phyloP scores from a whole-genome alignment of 2,888 invertebrate species.

The Caenorhabditis wallacei region DNA sequence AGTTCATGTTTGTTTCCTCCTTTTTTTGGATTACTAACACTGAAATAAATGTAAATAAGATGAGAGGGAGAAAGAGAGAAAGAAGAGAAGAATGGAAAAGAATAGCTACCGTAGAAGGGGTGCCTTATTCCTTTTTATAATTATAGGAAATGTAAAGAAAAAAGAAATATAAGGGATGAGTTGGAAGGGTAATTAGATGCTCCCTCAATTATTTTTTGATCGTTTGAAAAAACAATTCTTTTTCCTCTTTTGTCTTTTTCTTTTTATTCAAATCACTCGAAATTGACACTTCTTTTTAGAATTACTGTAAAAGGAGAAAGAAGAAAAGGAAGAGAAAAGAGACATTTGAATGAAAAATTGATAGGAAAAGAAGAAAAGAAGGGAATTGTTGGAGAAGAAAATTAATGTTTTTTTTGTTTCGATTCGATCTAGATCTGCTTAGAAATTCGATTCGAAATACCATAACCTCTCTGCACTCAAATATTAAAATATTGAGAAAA shows the following conservation, averaged over 20 bases:
- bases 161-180: slow-evolving; percentile 12
- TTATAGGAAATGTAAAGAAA: slow-evolving; percentile 14
- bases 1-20: slow-evolving; percentile 38
- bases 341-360: slow-evolving; percentile 54
- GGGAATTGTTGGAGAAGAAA: slow-evolving; percentile 7
- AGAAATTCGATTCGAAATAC: slow-evolving; percentile 10
- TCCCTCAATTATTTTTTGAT: slow-evolving; percentile 40
- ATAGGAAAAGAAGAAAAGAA: slow-evolving; percentile 12
- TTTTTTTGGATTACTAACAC: slow-evolving; percentile 45
- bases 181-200: slow-evolving; percentile 16
- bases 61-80: neutral
- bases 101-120: slow-evolving; percentile 29
- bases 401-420: neutral
- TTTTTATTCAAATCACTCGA: slow-evolving; percentile 20
- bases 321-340: neutral
- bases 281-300: slow-evolving; percentile 32
- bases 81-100: neutral
- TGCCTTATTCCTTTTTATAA: slow-evolving; percentile 14
- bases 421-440: neutral
- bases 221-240: neutral
- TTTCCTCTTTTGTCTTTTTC: slow-evolving; percentile 8
- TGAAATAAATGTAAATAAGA: slow-evolving; percentile 26
- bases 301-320: slow-evolving; percentile 30
- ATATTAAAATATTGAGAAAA: slow-evolving; percentile 11
- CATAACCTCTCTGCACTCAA: slow-evolving; percentile 3